These are phyloP conservation scores for Julus scanicus DNA, from an alignment of 2,888 invertebrate genomes.

Conservation along the genomic window DNA sequence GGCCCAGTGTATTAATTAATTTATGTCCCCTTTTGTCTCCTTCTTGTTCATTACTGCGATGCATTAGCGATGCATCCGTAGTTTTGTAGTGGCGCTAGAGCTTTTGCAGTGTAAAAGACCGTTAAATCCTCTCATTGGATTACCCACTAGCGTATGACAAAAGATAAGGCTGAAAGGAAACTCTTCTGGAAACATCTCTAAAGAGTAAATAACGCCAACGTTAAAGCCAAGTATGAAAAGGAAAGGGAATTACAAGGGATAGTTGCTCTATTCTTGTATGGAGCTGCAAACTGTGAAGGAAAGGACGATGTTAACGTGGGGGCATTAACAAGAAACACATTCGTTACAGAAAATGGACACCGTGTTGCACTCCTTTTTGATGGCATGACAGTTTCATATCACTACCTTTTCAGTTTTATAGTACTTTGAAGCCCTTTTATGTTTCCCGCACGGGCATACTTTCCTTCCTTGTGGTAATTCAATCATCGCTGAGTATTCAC, in stretches of 20 bases:
- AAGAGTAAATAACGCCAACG: slow-evolving; percentile 37
- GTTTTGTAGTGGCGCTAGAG: background rate
- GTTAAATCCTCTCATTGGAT: slow-evolving; percentile 47
- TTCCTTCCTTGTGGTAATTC: slow-evolving; percentile 15
- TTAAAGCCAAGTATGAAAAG: slow-evolving; percentile 40
- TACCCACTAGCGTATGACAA: slow-evolving; percentile 44
- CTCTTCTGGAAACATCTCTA: slow-evolving; percentile 38
- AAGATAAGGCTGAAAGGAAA: slow-evolving; percentile 43
- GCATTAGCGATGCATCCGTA: slow-evolving; percentile 25
- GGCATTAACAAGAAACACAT: slow-evolving; percentile 43
- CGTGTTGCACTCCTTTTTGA: slow-evolving; percentile 36
- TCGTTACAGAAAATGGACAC: slow-evolving; percentile 43
- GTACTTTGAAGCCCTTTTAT: slow-evolving; percentile 31
- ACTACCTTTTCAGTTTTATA: slow-evolving; percentile 36
- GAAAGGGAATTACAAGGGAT: background rate
- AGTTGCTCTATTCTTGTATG: background rate
- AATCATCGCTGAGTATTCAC: slow-evolving; percentile 26
- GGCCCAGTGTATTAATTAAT: background rate
- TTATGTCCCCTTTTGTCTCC: slow-evolving; percentile 10
- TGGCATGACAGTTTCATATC: slow-evolving; percentile 38
- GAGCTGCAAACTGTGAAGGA: background rate
- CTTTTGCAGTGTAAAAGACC: slow-evolving; percentile 35
- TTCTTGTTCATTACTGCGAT: background rate
- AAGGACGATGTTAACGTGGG: slow-evolving; percentile 32
- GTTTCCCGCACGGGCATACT: background rate